These are phyloP conservation scores for Synanthedon andrenaeformis DNA, from an alignment of 2,888 invertebrate genomes.

Conservation along the genomic window DNA sequence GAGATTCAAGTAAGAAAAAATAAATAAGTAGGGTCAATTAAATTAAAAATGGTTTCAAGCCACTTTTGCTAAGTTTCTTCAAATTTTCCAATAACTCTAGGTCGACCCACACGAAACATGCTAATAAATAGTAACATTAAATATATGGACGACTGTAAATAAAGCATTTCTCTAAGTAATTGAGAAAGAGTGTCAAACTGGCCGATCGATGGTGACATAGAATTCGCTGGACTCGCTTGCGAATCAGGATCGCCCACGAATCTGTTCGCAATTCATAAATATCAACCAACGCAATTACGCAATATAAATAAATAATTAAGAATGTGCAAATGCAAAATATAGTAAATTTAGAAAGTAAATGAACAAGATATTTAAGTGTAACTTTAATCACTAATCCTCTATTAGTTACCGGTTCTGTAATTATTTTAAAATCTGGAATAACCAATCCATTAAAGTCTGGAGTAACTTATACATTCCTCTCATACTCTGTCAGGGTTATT, in stretches of 20 bases:
- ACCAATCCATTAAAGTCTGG: too few relatives aligned
- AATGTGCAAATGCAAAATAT: not conserved
- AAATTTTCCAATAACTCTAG: too few relatives aligned
- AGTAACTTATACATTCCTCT: too few relatives aligned
- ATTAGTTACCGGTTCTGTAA: too few relatives aligned
- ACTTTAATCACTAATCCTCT: not conserved
- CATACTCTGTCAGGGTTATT: too few relatives aligned
- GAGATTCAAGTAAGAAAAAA: too few relatives aligned
- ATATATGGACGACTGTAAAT: not conserved
- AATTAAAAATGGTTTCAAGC: too few relatives aligned
- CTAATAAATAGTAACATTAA: not conserved
- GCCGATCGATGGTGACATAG: slow-evolving; percentile 31
- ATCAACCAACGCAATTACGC: slow-evolving; percentile 48
- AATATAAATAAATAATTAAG: slow-evolving; percentile 28
- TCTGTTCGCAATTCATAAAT: slow-evolving; percentile 40
- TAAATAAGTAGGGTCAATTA: too few relatives aligned
- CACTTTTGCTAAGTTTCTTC: too few relatives aligned
- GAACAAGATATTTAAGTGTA: not conserved
- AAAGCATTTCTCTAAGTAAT: slow-evolving; percentile 14
- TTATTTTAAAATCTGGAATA: too few relatives aligned
- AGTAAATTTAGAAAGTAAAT: not conserved
- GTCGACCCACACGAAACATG: not conserved
- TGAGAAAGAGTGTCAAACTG: slow-evolving; percentile 8
- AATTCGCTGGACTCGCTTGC: slow-evolving; percentile 29
- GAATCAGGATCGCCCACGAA: slow-evolving; percentile 49